Evolutionary conservation across 2,113 vertebrate species (phyloP).

Genomic region (Phylloscopus whistleri): DNA sequence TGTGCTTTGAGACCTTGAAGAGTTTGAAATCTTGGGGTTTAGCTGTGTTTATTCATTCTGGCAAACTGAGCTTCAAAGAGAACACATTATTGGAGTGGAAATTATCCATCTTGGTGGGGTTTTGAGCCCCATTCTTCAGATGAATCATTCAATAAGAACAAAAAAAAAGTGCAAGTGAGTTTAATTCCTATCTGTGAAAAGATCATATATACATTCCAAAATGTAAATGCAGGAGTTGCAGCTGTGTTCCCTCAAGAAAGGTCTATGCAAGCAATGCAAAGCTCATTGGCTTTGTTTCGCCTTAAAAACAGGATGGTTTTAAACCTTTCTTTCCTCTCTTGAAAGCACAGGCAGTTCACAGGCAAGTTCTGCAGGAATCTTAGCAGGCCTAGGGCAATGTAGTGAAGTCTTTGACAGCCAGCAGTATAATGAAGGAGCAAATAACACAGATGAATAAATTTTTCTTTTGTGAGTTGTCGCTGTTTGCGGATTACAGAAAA

Average conservation of each 20-base stretch:
- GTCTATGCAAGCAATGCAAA: neutral
- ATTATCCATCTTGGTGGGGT: neutral
- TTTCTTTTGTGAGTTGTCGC: neutral
- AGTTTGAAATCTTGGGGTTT: neutral
- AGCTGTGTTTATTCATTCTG: neutral
- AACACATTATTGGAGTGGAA: rapidly evolving
- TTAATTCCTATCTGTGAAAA: neutral
- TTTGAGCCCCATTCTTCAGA: neutral
- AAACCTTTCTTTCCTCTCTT: neutral
- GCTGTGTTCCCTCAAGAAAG: neutral
- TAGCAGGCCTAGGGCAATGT: neutral
- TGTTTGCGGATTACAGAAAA: neutral
- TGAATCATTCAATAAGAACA: neutral
- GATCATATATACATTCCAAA: neutral
- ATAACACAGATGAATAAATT: constrained; percentile 11
- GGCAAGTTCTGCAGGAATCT: neutral
- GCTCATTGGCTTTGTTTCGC: neutral
- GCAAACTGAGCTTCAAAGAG: neutral
- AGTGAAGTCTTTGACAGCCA: constrained; percentile 10
- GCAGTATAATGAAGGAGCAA: constrained; percentile 16
- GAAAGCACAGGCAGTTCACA: neutral
- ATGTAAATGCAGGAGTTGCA: neutral
- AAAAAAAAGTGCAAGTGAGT: neutral
- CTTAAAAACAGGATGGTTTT: neutral
- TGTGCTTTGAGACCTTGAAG: neutral